Percentiles rank a stretch among this genome's conserved stretches.
Conservation (phyloP, 2,888 invertebrate genomes). For the Fabriciana adippe region DNA sequence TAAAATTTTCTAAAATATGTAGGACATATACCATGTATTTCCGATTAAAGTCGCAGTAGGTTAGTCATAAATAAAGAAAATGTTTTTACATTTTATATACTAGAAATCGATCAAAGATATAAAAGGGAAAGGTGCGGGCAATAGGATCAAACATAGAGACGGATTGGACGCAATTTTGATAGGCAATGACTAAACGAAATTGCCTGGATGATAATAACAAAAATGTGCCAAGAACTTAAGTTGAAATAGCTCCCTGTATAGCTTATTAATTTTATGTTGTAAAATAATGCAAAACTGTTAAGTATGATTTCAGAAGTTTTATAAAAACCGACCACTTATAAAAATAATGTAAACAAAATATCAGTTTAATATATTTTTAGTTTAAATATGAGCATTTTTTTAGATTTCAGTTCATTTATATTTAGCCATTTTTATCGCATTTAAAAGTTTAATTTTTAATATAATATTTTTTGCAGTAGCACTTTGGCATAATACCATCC, state of each 20-base stretch:
- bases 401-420: too few species aligned
- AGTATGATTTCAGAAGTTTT: too few species aligned
- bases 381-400: too few species aligned
- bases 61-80: background rate
- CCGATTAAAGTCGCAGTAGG: too few species aligned
- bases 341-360: too few species aligned
- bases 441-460: background rate
- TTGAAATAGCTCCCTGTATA: background rate
- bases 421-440: background rate
- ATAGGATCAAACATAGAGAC: constrained; percentile 46
- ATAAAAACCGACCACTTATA: too few species aligned
- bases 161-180: constrained; percentile 61
- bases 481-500: constrained; percentile 42
- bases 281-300: too few species aligned
- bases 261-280: too few species aligned
- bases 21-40: too few species aligned
- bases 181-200: constrained; percentile 60
- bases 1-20: too few species aligned
- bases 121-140: constrained; percentile 40
- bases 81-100: background rate
- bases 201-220: constrained; percentile 37
- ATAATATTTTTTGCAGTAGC: background rate
- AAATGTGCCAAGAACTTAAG: constrained; percentile 19
- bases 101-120: constrained; percentile 18
- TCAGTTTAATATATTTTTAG: too few species aligned